Conservation (phyloP, 37 sponge, comb jelly and placozoan genomes). For the Bolinopsis microptera region DNA sequence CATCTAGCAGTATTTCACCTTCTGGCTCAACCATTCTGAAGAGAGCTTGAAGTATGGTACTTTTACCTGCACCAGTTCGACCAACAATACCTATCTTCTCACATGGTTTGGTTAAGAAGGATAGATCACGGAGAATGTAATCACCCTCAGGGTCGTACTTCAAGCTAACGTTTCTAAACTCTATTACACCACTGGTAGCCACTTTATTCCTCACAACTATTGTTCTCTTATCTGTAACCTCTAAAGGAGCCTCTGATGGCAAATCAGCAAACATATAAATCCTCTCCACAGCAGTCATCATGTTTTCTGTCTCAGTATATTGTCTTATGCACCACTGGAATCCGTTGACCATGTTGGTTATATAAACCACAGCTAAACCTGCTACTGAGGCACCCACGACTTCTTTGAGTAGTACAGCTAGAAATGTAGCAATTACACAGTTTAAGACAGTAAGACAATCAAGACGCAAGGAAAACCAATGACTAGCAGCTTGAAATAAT, state of each 20-base stretch:
- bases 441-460: not conserved
- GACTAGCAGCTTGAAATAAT: not conserved
- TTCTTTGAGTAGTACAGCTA: not conserved
- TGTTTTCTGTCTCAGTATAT: not conserved
- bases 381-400: constrained; percentile 16
- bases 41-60: constrained; percentile 69
- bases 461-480: constrained; percentile 10
- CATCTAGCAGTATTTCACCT: no score
- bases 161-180: no score
- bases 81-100: no score
- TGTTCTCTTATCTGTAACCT: no score
- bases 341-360: constrained; percentile 28
- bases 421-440: not conserved
- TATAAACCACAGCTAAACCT: not conserved
- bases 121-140: not conserved
- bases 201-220: not conserved
- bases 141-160: no score
- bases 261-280: not conserved
- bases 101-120: not conserved
- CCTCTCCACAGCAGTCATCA: constrained; percentile 12
- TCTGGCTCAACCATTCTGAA: no score
- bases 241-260: constrained; percentile 60
- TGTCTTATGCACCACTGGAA: constrained; percentile 31
- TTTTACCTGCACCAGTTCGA: no score
- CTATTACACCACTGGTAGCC: no score